A percentile compares a stretch with the other conserved stretches of the same genome.
phyloP scores from a whole-genome alignment of 2,113 vertebrate genomes.

The Mus pahari region DNA sequence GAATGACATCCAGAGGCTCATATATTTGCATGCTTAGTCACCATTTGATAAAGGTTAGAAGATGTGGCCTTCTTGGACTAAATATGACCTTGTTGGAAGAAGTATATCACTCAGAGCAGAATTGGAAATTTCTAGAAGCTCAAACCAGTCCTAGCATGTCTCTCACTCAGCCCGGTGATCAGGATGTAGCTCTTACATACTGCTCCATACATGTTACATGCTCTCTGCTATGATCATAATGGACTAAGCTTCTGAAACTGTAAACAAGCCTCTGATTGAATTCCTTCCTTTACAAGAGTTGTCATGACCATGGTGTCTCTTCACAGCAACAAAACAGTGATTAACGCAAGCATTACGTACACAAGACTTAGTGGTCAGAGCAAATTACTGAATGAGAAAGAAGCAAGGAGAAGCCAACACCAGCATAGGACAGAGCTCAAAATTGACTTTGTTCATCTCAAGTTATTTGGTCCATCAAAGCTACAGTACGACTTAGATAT shows the following conservation, averaged over 20 bases:
- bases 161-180: neutral
- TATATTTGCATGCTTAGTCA: neutral
- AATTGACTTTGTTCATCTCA: neutral
- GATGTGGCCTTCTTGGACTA: neutral
- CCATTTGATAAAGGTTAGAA: neutral
- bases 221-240: neutral
- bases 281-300: neutral
- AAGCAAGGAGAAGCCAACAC: neutral
- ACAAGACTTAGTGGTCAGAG: neutral
- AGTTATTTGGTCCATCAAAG: neutral
- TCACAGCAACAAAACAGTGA: neutral
- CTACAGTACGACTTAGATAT: neutral
- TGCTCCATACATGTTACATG: neutral
- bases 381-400: neutral
- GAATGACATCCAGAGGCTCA: neutral
- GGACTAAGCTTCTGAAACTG: neutral
- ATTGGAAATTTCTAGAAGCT: neutral
- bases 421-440: neutral
- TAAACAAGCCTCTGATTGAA: neutral
- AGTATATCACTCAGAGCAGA: neutral
- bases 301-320: too few species aligned
- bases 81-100: neutral
- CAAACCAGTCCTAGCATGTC: neutral
- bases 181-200: neutral
- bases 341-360: neutral